Conservation (phyloP, 2,797 vertebrate genomes). For the Novumbra hubbsi region DNA sequence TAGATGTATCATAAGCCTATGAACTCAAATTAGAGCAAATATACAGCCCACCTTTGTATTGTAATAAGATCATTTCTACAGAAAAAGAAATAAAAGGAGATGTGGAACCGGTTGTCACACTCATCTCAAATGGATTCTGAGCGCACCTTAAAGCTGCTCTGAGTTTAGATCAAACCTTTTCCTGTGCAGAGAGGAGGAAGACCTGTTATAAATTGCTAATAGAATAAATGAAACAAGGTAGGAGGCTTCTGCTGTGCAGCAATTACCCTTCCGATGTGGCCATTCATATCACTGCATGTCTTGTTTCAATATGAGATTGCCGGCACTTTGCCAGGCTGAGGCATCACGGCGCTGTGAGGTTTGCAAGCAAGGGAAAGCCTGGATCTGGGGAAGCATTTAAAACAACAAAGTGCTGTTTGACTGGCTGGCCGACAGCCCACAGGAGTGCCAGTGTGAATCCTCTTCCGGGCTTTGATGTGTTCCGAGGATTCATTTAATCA, state of each 20-base stretch:
- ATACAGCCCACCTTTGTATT: constrained; percentile 60
- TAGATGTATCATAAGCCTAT: constrained; percentile 56
- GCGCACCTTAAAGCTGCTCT: constrained; percentile 71
- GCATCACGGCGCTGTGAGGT: constrained; percentile 58
- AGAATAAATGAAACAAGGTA: constrained; percentile 87
- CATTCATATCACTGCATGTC: constrained; percentile 78
- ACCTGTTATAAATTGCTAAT: constrained; percentile 96
- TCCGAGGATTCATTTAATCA: constrained; percentile 90
- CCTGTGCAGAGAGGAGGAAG: constrained; percentile 78
- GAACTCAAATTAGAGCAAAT: constrained; percentile 64
- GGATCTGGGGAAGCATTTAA: constrained; percentile 84
- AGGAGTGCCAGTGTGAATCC: constrained; percentile 70
- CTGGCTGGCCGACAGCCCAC: constrained; percentile 80
- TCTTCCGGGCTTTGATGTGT: constrained; percentile 99
- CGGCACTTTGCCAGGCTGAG: constrained; percentile 68
- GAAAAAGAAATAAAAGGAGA: constrained; percentile 65
- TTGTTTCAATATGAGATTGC: constrained; percentile 74
- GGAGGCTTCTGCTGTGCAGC: constrained; percentile 75
- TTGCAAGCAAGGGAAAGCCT: constrained; percentile 45
- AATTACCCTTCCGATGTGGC: constrained; percentile 78
- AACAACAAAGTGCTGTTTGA: constrained; percentile 99
- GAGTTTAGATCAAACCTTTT: constrained; percentile 79
- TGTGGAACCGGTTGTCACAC: constrained; percentile 59
- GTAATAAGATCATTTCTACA: constrained; percentile 65
- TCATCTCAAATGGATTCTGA: constrained; percentile 56